Percentiles rank a stretch among this genome's conserved stretches.
These are phyloP conservation scores for Capitella teleta DNA, from an alignment of 1,140 invertebrate genomes.

Conservation along the genomic window DNA sequence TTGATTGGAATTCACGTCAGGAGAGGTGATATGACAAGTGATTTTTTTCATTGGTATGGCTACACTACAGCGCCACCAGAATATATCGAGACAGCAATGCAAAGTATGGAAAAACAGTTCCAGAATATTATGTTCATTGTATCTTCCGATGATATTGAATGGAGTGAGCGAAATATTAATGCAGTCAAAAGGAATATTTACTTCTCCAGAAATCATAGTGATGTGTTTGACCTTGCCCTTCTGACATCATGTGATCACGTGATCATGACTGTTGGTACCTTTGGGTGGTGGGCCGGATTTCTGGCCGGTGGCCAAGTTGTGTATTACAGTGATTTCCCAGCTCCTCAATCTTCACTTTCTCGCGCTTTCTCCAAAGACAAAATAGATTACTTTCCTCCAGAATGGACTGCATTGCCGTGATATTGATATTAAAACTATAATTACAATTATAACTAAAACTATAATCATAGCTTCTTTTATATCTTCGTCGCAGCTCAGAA, in stretches of 20 bases:
- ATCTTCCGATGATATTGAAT: constrained; percentile 19
- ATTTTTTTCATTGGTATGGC: constrained; percentile 9
- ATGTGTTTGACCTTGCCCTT: constrained; percentile 47
- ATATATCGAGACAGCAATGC: constrained; percentile 17
- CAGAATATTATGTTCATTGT: constrained; percentile 19
- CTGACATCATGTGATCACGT: constrained; percentile 40
- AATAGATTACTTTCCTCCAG: too few relatives aligned
- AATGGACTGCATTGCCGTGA: too few relatives aligned
- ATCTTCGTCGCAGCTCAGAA: too few relatives aligned
- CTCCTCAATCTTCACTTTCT: too few relatives aligned
- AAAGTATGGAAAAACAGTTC: constrained; percentile 13
- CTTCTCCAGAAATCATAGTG: background rate
- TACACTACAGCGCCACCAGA: constrained; percentile 13
- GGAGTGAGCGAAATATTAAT: constrained; percentile 12
- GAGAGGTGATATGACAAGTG: constrained; percentile 8
- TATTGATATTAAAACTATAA: too few relatives aligned
- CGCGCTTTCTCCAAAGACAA: too few relatives aligned
- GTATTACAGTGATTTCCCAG: constrained; percentile 15
- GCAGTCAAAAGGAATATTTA: too few relatives aligned
- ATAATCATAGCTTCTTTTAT: too few relatives aligned
- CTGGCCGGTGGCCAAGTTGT: constrained; percentile 17
- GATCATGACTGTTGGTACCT: constrained; percentile 16
- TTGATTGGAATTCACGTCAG: constrained; percentile 10
- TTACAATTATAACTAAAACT: too few relatives aligned
- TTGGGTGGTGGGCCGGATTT: constrained; percentile 20